Conservation (phyloP, 2,888 invertebrate genomes). For the Lithophane semibrunnea region DNA sequence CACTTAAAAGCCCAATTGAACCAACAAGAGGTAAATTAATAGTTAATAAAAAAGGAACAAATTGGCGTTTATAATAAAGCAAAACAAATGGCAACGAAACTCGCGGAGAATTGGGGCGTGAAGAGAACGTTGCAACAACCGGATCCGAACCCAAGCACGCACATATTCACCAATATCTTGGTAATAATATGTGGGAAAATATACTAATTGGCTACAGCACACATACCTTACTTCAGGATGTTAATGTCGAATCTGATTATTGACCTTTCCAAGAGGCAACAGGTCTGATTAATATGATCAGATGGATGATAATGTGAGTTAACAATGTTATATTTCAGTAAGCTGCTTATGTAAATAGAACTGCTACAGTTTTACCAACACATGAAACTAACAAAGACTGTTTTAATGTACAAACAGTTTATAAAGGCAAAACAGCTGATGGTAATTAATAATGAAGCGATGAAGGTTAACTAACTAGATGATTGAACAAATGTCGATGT, state of each 20-base stretch:
- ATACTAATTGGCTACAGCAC: conserved; percentile 15
- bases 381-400: background rate
- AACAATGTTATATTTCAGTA: background rate
- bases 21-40: conserved; percentile 60
- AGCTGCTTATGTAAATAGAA: background rate
- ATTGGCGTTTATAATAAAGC: conserved; percentile 59
- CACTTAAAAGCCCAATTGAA: conserved; percentile 63
- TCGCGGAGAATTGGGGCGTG: conserved; percentile 82
- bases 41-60: conserved; percentile 53
- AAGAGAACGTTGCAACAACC: conserved; percentile 82
- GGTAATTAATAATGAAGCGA: background rate
- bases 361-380: background rate
- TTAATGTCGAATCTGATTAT: conserved; percentile 13
- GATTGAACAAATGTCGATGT: conserved; percentile 29
- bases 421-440: conserved; percentile 23
- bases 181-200: conserved; percentile 42
- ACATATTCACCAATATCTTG: conserved; percentile 54
- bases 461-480: conserved; percentile 30
- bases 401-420: background rate
- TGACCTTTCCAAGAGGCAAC: too few relatives aligned
- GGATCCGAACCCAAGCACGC: conserved; percentile 77
- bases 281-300: background rate
- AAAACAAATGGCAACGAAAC: conserved; percentile 82
- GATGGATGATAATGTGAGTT: background rate
- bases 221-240: conserved; percentile 14